Percentiles rank a stretch among this genome's conserved stretches.
Evolutionary conservation across 2,888 invertebrate genomes (phyloP).

Genomic region (Flexamia atlantica): DNA sequence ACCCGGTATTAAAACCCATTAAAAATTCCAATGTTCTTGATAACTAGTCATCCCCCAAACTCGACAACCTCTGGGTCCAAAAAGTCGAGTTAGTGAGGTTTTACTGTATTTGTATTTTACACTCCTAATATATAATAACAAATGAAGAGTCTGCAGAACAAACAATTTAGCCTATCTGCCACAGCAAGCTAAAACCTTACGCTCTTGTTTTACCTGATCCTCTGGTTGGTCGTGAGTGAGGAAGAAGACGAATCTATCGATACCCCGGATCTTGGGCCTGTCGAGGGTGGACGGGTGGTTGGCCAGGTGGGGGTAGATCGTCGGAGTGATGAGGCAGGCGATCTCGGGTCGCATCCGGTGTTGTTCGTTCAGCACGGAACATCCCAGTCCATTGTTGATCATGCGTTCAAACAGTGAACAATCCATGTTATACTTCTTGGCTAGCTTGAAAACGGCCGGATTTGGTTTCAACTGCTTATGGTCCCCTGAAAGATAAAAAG

Average conservation of each 20-base stretch:
- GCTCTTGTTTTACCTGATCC: slow-evolving; percentile 74
- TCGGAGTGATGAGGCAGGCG: slow-evolving; percentile 76
- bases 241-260: slow-evolving; percentile 83
- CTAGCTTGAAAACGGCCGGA: slow-evolving; percentile 75
- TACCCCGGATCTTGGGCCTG: slow-evolving; percentile 80
- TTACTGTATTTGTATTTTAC: too few species aligned
- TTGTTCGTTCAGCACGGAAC: slow-evolving; percentile 75
- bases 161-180: too few species aligned
- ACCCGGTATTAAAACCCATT: too few species aligned
- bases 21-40: too few species aligned
- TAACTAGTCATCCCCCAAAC: too few species aligned
- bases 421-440: slow-evolving; percentile 75
- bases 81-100: too few species aligned
- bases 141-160: too few species aligned
- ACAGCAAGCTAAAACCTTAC: background rate
- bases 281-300: slow-evolving; percentile 79
- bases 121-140: too few species aligned
- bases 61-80: too few species aligned
- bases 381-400: slow-evolving; percentile 75
- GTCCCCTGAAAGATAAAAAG: slow-evolving; percentile 65
- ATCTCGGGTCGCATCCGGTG: slow-evolving; percentile 78
- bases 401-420: slow-evolving; percentile 78
- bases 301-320: slow-evolving; percentile 81
- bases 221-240: slow-evolving; percentile 80
- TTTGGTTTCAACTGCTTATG: slow-evolving; percentile 76